Evolutionary conservation across 2,113 vertebrate species (phyloP), one percentile per base, ranked within the genome.

Genomic region (Vulpes lagopus): DNA sequence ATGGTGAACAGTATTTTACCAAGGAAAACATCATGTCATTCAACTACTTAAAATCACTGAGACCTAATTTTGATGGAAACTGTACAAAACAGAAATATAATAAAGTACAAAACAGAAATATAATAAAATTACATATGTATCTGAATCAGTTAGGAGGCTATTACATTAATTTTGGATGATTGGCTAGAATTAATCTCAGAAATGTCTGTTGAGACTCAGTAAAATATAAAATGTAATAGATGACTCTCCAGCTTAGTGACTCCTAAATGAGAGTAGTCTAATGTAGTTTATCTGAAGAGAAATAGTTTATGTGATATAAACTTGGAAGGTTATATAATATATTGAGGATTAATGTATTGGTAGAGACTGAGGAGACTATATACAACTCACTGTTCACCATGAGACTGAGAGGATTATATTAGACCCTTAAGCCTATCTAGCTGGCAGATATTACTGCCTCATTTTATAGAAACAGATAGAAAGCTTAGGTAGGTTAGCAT

Each of bases 1-100:
- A 80, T 59, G 20, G n/a, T 71, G 8, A 81, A 60, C 0, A 51
- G 19, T 60, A 81, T 35, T 30, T 86, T n/a, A 67, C 8, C 65
- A 71, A 88, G 83, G 67, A 60, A 95, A 95, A 93, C 12, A 62
- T 86, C 19, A 32, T 38, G 22, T 5, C 25, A 64, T 62, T 87
- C 35, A 69, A 14, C 22, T 85, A 60, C 51, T 95, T 92, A 89
- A 97, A 96, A 83, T 94, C 11, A 73, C 12, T 60, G 87, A 38
- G 16, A 19, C 38, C 57, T 97, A 81, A 84, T 60, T 94, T 85
- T 53, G 30, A 69, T 82, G 17, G 14, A 79, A 82, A 2, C 38
- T n/a, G 14, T 60, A 8, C 30, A 93, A 79, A 78, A 89, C 17
- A 95, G 59, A 95, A 91, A 51, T 87, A 78, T 20, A 84, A 35